A percentile compares a stretch with the other conserved stretches of the same genome.
phyloP scores from a whole-genome alignment of 92 coral and sea anemone genomes.

The Heliopora coerulea region DNA sequence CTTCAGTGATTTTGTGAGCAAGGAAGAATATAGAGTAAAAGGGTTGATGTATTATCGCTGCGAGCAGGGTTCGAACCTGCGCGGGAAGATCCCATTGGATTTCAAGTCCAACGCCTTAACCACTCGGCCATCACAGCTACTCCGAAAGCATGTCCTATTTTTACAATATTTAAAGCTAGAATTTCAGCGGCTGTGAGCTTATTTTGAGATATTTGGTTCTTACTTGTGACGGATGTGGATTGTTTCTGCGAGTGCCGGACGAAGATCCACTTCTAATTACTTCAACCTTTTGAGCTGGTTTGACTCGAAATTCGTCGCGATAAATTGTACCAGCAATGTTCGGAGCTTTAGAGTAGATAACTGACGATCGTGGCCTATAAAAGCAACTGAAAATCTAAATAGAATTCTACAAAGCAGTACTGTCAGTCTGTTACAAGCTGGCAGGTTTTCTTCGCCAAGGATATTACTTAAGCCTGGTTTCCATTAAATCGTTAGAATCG shows the following conservation, averaged over 20 bases:
- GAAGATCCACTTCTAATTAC: constrained; percentile 66
- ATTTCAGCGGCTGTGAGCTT: neutral
- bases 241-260: constrained; percentile 78
- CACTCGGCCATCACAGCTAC: constrained; percentile 97
- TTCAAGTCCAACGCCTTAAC: constrained; percentile 99
- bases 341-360: constrained; percentile 70
- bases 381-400: too few species aligned
- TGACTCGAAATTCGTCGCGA: constrained; percentile 64
- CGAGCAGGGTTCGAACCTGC: constrained; percentile 99
- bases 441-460: too few species aligned
- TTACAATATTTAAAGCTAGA: too few species aligned
- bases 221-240: constrained; percentile 96
- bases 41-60: constrained; percentile 76
- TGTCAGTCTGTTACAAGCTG: too few species aligned
- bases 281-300: constrained; percentile 39
- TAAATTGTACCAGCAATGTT: constrained; percentile 63
- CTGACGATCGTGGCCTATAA: constrained; percentile 75
- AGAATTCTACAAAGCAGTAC: too few species aligned
- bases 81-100: constrained; percentile 94
- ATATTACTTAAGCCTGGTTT: too few species aligned
- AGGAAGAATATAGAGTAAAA: too few species aligned
- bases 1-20: neutral
- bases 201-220: neutral
- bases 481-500: too few species aligned
- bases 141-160: too few species aligned